phyloP scores from a whole-genome alignment of 2,113 vertebrate species.

The Amphiprion ocellaris region DNA sequence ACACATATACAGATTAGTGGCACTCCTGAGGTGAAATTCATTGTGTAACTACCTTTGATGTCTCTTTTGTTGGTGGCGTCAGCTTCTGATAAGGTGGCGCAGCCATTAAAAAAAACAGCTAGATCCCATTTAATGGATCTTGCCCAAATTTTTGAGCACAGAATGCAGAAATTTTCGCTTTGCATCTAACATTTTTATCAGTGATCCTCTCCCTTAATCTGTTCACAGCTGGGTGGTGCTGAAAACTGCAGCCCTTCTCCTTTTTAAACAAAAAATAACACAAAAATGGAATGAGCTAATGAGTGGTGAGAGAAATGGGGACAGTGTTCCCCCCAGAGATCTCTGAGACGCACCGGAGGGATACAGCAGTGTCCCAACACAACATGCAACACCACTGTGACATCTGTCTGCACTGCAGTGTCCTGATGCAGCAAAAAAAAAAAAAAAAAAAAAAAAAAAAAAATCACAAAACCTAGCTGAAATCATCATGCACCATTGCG shows the following conservation, averaged over 20 bases:
- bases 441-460: conserved; percentile 7
- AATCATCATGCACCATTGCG: conserved; percentile 14
- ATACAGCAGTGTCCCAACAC: conserved; percentile 34
- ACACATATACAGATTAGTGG: conserved; percentile 33
- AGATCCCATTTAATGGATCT: conserved; percentile 4
- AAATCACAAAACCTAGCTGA: conserved; percentile 4
- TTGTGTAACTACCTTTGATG: conserved; percentile 25
- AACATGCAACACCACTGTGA: conserved; percentile 34
- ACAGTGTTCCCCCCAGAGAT: conserved; percentile 44
- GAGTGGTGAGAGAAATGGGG: conserved; percentile 59
- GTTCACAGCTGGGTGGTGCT: neutral
- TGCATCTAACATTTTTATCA: neutral
- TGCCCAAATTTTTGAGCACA: neutral
- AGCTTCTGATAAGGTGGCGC: conserved; percentile 8
- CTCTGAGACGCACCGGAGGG: conserved; percentile 44
- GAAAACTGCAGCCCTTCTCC: neutral
- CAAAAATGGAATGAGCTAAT: conserved; percentile 44
- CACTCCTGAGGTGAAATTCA: conserved; percentile 19
- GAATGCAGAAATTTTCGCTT: neutral
- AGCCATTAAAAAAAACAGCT: conserved; percentile 5
- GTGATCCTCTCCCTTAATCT: neutral
- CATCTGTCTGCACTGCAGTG: conserved; percentile 50
- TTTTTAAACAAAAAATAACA: conserved; percentile 14
- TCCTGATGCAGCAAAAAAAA: conserved; percentile 33
- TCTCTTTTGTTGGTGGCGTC: conserved; percentile 6